These are phyloP conservation scores for Microtus pennsylvanicus DNA, from an alignment of 2,113 vertebrate species.

Conservation along the genomic window DNA sequence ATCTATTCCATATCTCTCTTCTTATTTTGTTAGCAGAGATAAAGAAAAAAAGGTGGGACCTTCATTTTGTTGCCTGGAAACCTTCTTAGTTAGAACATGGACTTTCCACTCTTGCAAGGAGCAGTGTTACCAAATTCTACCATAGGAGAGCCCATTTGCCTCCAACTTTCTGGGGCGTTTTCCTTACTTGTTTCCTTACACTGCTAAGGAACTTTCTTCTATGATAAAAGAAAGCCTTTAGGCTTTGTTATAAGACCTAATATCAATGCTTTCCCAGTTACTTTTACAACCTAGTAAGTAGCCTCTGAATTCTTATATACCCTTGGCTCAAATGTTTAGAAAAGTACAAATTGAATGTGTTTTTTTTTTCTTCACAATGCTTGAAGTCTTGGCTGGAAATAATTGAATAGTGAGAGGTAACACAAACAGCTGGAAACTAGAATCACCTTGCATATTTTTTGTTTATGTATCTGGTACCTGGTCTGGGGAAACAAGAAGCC, in stretches of 20 bases:
- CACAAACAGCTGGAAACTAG: neutral
- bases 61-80: neutral
- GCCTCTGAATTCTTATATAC: neutral
- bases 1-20: neutral
- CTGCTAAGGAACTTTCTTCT: neutral
- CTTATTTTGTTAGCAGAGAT: neutral
- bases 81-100: neutral
- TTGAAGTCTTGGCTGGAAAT: neutral
- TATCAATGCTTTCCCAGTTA: neutral
- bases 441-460: neutral
- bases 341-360: neutral
- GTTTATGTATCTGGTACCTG: neutral
- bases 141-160: no score
- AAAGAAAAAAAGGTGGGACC: neutral
- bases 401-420: neutral
- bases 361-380: neutral
- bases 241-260: neutral
- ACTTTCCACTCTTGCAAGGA: neutral
- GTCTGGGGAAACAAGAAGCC: neutral
- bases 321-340: neutral
- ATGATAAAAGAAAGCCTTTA: neutral
- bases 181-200: neutral
- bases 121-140: neutral
- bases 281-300: neutral
- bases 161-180: neutral